Conservation (phyloP, 2,113 vertebrate species). For the Notothenia coriiceps region DNA sequence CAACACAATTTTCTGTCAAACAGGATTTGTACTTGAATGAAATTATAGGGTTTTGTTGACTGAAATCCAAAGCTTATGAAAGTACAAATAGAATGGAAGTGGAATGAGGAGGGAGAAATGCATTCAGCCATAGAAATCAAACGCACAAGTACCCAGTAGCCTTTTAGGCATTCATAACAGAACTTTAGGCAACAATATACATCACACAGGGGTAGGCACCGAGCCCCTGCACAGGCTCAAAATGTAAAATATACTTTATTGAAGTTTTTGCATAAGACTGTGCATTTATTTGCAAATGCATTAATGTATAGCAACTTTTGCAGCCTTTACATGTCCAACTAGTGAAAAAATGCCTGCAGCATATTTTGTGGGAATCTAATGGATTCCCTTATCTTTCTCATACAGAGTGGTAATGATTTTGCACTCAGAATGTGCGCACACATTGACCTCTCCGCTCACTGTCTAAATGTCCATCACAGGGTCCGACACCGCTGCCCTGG, state of each 20-base stretch:
- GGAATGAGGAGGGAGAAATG: not conserved
- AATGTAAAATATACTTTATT: not conserved
- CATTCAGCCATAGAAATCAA: conserved; percentile 9
- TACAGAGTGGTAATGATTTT: conserved; percentile 57
- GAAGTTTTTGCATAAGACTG: not conserved
- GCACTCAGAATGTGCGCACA: not conserved
- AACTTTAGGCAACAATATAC: not conserved
- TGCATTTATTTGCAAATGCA: not conserved
- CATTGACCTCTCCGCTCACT: conserved; percentile 15
- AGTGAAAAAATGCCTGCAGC: conserved; percentile 34
- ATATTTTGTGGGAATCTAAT: conserved; percentile 47
- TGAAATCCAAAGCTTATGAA: conserved; percentile 27
- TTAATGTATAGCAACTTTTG: conserved; percentile 7
- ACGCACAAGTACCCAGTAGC: not conserved
- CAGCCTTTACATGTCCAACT: conserved; percentile 15
- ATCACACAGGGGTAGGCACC: not conserved
- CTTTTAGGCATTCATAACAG: conserved; percentile 9
- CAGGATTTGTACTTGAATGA: conserved; percentile 43
- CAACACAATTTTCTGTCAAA: conserved; percentile 47
- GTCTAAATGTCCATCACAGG: conserved; percentile 69
- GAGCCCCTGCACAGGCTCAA: not conserved
- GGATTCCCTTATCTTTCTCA: conserved; percentile 69
- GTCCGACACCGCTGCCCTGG: conserved; percentile 43
- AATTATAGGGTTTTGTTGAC: conserved; percentile 54
- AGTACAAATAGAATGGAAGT: conserved; percentile 35